Evolutionary conservation across 2,888 invertebrate genomes (phyloP).

Genomic region (Keiferia lycopersicella): DNA sequence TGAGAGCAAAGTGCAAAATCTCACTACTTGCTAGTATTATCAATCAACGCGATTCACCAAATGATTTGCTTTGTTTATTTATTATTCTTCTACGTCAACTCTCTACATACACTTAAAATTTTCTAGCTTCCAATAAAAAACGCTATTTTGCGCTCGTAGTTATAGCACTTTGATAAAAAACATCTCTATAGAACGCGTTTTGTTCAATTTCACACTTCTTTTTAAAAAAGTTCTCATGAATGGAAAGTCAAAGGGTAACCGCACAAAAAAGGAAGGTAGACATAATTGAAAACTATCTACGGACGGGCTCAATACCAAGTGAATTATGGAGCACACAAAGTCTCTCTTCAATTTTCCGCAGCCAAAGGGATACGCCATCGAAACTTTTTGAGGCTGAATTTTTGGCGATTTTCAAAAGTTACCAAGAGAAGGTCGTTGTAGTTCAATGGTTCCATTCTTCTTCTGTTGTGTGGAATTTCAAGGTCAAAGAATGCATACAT

Average conservation of each 20-base stretch:
- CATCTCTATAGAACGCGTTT: not conserved
- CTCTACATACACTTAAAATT: too few species aligned
- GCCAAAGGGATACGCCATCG: not conserved
- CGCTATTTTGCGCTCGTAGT: too few species aligned
- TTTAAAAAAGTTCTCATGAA: not conserved
- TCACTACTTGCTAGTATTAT: too few species aligned
- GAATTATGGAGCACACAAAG: constrained; percentile 2
- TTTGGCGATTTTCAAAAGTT: not conserved
- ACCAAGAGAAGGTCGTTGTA: not conserved
- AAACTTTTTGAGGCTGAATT: constrained; percentile 5
- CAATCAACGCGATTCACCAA: too few species aligned
- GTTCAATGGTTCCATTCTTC: not conserved
- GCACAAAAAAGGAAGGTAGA: not conserved
- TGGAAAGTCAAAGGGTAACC: constrained; percentile 2
- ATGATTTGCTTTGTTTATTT: too few species aligned
- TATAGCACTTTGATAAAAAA: too few species aligned
- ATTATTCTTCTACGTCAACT: too few species aligned
- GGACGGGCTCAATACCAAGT: constrained; percentile 9
- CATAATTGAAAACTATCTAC: constrained; percentile 8
- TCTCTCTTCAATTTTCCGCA: constrained; percentile 6
- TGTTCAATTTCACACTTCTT: not conserved
- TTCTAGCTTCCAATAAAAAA: too few species aligned
- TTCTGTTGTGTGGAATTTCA: too few species aligned
- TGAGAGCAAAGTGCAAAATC: too few species aligned
- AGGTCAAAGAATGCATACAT: too few species aligned